Evolutionary conservation across 1,140 invertebrate genomes (phyloP).

Genomic region (Drosophila busckii): DNA sequence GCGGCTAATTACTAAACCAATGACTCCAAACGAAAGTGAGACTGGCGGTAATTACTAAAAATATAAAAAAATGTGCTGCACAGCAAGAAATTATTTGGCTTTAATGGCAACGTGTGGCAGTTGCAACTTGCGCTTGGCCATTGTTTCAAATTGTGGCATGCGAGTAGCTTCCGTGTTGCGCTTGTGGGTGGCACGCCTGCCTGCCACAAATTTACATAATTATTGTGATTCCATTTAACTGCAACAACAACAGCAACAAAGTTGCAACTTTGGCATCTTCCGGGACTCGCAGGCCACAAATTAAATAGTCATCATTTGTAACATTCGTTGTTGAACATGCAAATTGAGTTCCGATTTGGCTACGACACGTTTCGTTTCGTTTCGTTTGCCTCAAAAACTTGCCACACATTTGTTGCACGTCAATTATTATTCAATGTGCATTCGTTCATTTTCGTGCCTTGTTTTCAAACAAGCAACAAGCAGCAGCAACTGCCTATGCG

Average conservation of each 20-base stretch:
- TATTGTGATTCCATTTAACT: conserved; percentile 60
- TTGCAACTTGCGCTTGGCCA: conserved; percentile 32
- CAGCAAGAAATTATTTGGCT: conserved; percentile 1
- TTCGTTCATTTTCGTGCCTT: conserved; percentile 55
- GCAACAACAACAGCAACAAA: not conserved
- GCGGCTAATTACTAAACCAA: conserved; percentile 31
- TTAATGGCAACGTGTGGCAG: conserved; percentile 19
- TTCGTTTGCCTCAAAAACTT: not conserved
- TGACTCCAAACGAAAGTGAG: conserved; percentile 26
- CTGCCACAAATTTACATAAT: conserved; percentile 53
- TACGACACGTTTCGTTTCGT: too few species aligned
- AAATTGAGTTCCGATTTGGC: conserved; percentile 32
- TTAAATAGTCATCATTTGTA: conserved; percentile 36
- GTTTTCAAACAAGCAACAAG: conserved; percentile 15
- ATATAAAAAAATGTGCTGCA: too few species aligned
- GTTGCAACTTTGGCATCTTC: conserved; percentile 22
- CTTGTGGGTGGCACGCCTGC: conserved; percentile 49
- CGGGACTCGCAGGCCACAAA: conserved; percentile 15
- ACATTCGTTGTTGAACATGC: conserved; percentile 19
- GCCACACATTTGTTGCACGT: conserved; percentile 33
- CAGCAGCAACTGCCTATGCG: not conserved
- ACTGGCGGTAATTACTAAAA: conserved; percentile 37
- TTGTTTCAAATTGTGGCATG: conserved; percentile 24
- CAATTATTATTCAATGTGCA: conserved; percentile 58
- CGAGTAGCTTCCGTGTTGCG: conserved; percentile 42